Conservation (phyloP, 2,888 invertebrate species). For the Maniola hyperantus region DNA sequence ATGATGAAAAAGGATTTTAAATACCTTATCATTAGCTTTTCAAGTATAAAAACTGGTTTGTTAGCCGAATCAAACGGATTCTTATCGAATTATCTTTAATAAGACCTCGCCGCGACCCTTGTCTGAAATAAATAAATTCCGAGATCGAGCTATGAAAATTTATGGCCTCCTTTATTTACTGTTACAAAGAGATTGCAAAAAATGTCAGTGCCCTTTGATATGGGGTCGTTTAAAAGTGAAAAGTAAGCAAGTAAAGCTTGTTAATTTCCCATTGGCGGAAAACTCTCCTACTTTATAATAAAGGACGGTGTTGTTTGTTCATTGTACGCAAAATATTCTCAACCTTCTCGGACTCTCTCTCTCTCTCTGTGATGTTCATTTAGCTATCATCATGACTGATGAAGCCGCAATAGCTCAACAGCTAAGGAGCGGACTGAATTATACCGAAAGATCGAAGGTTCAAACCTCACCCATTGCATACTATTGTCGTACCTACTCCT, state of each 20-base stretch:
- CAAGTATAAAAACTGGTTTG: conserved; percentile 20
- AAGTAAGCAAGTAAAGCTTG: conserved; percentile 1
- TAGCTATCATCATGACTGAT: too few species aligned
- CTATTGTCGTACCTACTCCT: too few species aligned
- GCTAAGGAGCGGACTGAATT: too few species aligned
- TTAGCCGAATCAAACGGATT: conserved; percentile 25
- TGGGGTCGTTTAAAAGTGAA: conserved; percentile 13
- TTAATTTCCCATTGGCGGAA: not conserved
- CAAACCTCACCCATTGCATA: too few species aligned
- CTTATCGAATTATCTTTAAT: conserved; percentile 61
- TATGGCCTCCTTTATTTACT: conserved; percentile 24
- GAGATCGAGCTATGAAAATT: conserved; percentile 28
- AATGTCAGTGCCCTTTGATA: conserved; percentile 4
- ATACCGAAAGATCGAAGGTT: too few species aligned
- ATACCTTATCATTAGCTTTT: not conserved
- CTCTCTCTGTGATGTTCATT: too few species aligned
- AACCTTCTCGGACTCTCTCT: too few species aligned
- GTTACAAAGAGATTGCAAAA: conserved; percentile 19
- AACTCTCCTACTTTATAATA: not conserved
- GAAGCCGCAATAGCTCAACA: too few species aligned
- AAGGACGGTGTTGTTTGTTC: not conserved
- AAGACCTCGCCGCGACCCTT: conserved; percentile 43
- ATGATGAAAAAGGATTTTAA: not conserved
- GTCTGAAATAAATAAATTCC: conserved; percentile 18
- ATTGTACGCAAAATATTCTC: too few species aligned